Evolutionary conservation across 1,140 invertebrate genomes (phyloP), one percentile per base, ranked within the genome.

Genomic region (Habropoda laboriosa): DNA sequence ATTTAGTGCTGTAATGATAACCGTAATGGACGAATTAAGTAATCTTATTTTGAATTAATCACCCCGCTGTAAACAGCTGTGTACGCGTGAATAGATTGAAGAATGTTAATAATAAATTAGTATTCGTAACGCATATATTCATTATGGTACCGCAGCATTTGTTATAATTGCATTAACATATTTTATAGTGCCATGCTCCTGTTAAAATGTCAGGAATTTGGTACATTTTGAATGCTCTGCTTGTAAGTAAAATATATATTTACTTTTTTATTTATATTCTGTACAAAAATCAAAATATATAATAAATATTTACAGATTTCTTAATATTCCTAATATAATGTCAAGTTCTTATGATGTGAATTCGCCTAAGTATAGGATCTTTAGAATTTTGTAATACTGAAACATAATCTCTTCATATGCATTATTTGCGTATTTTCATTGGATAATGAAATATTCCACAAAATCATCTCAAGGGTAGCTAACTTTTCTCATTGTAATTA

Each of bases 401-500:
- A 27, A 6, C 40, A 40, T 30, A 12, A 21, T 32, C 16, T 32
- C 21, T 4, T 12, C 45, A n/a, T 63, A 10, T 63, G 45, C 40
- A 32, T 53, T 27, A 3, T 60, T 24, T 2, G 7, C 3, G 63
- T 5, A 60, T 32, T 42, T 32, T 35, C 21, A 30, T 7, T 18
- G 16, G 27, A 3, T 42, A 58, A 30, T n/a, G 21, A 16, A 40
- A 32, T 16, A 16, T 4, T 16, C 0, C 8, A 6, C 1, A 0
- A 38, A 2, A 67, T 51, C 5, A 3, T 68, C 1, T 7, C 24
- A 57, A 24, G 0, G 3, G 24, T 60, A n/a, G 12, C 13, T 60
- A 57, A 27, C 3, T 68, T 13, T 71, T 16, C 7, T 81, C 13
- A 27, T 67, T 60, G 3, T n/a, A 42, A 55, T 81, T 49, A 32